These are phyloP conservation scores for Zaprionus kolodkinae DNA, from an alignment of 1,140 invertebrate species.

Conservation along the genomic window DNA sequence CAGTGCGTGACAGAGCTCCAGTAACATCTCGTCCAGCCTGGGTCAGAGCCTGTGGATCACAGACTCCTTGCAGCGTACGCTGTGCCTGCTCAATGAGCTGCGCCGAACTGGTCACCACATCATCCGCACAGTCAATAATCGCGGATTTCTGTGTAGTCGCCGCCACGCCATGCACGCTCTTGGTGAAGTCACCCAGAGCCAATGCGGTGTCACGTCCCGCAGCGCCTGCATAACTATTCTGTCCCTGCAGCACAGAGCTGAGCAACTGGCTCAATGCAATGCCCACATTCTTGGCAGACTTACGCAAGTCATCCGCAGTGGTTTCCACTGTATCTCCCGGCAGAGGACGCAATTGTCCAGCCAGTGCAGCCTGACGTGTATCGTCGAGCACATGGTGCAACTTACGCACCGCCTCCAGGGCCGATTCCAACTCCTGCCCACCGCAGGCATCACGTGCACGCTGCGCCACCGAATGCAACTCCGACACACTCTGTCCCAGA, in stretches of 20 bases:
- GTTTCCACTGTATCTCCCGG: conserved; percentile 94
- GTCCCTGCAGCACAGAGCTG: conserved; percentile 93
- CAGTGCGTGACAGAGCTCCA: conserved; percentile 84
- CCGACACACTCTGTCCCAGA: conserved; percentile 84
- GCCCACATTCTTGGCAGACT: conserved; percentile 87
- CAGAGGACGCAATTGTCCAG: conserved; percentile 90
- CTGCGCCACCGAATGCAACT: conserved; percentile 89
- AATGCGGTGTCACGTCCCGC: conserved; percentile 92
- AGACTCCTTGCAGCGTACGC: conserved; percentile 87
- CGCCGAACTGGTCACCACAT: conserved; percentile 91
- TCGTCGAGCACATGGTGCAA: conserved; percentile 93
- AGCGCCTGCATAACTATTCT: conserved; percentile 92
- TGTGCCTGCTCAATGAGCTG: conserved; percentile 92
- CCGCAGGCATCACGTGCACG: conserved; percentile 95
- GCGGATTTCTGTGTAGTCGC: conserved; percentile 85
- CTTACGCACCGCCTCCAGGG: conserved; percentile 91
- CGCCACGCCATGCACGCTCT: conserved; percentile 90
- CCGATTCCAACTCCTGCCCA: conserved; percentile 93
- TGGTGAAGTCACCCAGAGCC: conserved; percentile 89
- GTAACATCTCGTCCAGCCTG: conserved; percentile 86
- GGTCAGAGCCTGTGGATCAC: conserved; percentile 86
- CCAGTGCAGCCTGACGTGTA: conserved; percentile 90
- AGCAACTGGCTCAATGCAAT: conserved; percentile 91
- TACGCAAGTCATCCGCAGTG: conserved; percentile 89
- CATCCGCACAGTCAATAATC: conserved; percentile 89